phyloP scores from a whole-genome alignment of 2,113 vertebrate genomes.

The Ptilorrhoa leucosticta region DNA sequence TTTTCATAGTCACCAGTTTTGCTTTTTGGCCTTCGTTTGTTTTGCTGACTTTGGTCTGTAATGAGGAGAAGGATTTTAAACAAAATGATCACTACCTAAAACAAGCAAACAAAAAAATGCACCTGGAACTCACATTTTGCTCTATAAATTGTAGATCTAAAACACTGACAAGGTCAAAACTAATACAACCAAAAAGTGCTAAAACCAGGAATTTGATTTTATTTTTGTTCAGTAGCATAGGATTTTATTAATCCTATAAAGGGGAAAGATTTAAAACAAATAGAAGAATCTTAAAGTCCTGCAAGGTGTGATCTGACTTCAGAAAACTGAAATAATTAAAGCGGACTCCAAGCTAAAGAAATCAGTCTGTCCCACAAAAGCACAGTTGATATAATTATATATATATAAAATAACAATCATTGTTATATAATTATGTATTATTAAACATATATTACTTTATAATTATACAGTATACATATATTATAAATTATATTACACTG shows the following conservation, averaged over 20 bases:
- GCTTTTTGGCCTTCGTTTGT: constrained; percentile 55
- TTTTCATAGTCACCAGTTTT: constrained; percentile 61
- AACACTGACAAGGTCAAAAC: not conserved
- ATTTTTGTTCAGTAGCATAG: not conserved
- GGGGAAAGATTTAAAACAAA: not conserved
- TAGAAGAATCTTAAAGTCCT: not conserved
- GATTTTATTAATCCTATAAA: not conserved
- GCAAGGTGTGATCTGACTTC: not conserved
- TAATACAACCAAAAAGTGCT: not conserved
- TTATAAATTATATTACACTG: not conserved
- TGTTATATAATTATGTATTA: not conserved
- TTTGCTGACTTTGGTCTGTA: constrained; percentile 57
- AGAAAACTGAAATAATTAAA: not conserved
- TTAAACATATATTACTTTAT: not conserved
- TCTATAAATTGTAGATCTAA: not conserved
- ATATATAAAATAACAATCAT: not conserved
- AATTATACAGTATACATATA: not conserved
- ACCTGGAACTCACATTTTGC: not conserved
- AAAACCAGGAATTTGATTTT: not conserved
- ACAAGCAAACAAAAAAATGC: not conserved
- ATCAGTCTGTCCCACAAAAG: not conserved
- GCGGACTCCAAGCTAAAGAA: not conserved
- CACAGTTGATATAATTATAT: too few relatives aligned
- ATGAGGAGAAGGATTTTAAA: not conserved
- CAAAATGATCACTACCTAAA: not conserved